Percentiles rank a stretch among this genome's conserved stretches.
Conservation (phyloP, 2,797 vertebrate species). For the Coreius guichenoti region DNA sequence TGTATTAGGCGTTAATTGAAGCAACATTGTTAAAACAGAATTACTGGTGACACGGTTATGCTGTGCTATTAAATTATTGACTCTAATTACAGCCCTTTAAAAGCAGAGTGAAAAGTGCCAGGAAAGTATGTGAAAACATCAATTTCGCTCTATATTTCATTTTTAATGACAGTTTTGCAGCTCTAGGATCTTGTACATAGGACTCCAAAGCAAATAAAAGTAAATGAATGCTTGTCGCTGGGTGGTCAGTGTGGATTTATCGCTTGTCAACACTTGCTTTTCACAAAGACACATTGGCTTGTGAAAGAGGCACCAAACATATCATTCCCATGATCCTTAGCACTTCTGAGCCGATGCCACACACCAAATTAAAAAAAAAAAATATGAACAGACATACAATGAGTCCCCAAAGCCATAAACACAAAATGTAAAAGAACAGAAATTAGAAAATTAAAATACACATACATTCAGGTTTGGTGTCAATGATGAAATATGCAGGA, state of each 20-base stretch:
- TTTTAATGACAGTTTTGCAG: constrained; percentile 51
- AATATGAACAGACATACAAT: constrained; percentile 49
- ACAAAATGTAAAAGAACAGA: constrained; percentile 19
- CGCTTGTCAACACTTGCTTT: constrained; percentile 52
- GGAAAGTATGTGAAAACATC: constrained; percentile 44
- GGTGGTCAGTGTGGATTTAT: constrained; percentile 42
- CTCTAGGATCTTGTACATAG: constrained; percentile 25
- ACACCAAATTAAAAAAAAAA: constrained; percentile 29
- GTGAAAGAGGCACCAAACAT: constrained; percentile 54
- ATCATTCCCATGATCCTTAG: constrained; percentile 58
- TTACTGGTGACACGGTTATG: constrained; percentile 27
- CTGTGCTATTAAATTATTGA: constrained; percentile 27
- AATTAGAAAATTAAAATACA: background rate
- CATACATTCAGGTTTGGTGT: background rate
- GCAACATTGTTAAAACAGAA: constrained; percentile 30
- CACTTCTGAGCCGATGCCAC: constrained; percentile 52
- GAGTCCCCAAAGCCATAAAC: background rate
- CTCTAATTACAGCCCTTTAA: constrained; percentile 31
- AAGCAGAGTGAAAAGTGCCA: constrained; percentile 20
- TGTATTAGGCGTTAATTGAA: constrained; percentile 32
- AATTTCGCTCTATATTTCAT: constrained; percentile 42
- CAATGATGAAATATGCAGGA: background rate
- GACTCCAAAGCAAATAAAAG: constrained; percentile 24
- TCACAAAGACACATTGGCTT: constrained; percentile 41
- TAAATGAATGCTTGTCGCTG: constrained; percentile 19